These are phyloP conservation scores for Leiothrix lutea DNA, from an alignment of 2,113 vertebrate genomes.

Conservation along the genomic window DNA sequence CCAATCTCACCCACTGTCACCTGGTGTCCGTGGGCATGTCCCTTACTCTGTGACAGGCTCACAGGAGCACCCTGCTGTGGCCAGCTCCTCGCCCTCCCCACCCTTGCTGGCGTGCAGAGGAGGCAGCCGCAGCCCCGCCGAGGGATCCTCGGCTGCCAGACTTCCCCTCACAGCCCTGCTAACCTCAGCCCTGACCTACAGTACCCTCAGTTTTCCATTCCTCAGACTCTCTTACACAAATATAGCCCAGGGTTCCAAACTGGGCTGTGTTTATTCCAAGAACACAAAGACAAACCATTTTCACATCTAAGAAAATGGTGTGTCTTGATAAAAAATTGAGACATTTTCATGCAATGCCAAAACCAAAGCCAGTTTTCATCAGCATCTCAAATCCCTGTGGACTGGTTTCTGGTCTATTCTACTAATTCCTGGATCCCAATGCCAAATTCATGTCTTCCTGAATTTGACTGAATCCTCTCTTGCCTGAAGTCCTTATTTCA, in stretches of 20 bases:
- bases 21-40: fast-evolving
- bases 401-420: not conserved
- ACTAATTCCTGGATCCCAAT: not conserved
- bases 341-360: not conserved
- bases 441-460: not conserved
- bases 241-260: not conserved
- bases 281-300: not conserved
- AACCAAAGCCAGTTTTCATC: not conserved
- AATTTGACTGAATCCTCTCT: not conserved
- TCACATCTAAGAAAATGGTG: not conserved
- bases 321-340: not conserved
- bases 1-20: not conserved
- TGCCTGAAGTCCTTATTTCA: not conserved
- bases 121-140: not conserved
- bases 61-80: fast-evolving
- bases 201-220: constrained; percentile 23
- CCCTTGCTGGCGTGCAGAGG: not conserved
- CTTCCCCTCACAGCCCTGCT: not conserved
- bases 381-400: not conserved
- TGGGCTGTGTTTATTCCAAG: not conserved
- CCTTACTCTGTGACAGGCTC: not conserved
- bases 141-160: not conserved
- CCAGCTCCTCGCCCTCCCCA: not conserved
- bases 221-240: not conserved
- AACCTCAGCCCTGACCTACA: not conserved